phyloP scores from a whole-genome alignment of 2,113 vertebrate species.

The Solea senegalensis region DNA sequence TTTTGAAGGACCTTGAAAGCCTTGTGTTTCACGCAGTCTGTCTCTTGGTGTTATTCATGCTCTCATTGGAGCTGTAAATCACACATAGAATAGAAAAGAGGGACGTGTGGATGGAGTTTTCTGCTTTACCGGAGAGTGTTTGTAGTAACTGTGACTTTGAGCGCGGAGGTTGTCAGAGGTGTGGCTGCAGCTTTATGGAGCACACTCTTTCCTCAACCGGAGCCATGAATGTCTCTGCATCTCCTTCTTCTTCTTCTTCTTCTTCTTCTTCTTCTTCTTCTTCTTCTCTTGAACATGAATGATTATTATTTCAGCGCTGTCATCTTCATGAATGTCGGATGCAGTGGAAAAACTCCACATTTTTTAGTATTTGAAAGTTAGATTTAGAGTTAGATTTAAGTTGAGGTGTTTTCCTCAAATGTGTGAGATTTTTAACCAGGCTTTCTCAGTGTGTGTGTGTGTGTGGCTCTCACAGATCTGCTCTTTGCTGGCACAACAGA shows the following conservation, averaged over 20 bases:
- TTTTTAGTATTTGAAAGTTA: constrained; percentile 9
- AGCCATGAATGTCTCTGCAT: constrained; percentile 38
- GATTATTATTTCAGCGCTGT: constrained; percentile 26
- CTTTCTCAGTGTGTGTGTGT: constrained; percentile 1
- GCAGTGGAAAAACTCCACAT: not conserved
- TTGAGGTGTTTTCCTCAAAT: not conserved
- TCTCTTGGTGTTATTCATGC: constrained; percentile 13
- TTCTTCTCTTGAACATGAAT: constrained; percentile 20
- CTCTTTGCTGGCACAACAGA: too few relatives aligned
- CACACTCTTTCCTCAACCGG: constrained; percentile 18
- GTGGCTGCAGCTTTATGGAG: constrained; percentile 40
- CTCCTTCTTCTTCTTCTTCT: constrained; percentile 4
- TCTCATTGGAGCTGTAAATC: not conserved
- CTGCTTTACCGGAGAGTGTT: constrained; percentile 21
- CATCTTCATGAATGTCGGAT: constrained; percentile 53
- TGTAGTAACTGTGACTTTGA: constrained; percentile 1
- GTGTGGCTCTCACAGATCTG: too few relatives aligned
- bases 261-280: constrained; percentile 14
- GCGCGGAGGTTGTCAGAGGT: constrained; percentile 32
- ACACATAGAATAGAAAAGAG: constrained; percentile 8
- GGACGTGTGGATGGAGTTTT: not conserved
- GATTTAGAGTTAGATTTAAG: not conserved
- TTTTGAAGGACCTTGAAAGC: constrained; percentile 28
- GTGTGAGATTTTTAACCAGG: too few relatives aligned
- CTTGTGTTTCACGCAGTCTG: constrained; percentile 20